Evolutionary conservation across 2,797 vertebrate genomes (phyloP).

Genomic region (Neosilurus mollespiculum): DNA sequence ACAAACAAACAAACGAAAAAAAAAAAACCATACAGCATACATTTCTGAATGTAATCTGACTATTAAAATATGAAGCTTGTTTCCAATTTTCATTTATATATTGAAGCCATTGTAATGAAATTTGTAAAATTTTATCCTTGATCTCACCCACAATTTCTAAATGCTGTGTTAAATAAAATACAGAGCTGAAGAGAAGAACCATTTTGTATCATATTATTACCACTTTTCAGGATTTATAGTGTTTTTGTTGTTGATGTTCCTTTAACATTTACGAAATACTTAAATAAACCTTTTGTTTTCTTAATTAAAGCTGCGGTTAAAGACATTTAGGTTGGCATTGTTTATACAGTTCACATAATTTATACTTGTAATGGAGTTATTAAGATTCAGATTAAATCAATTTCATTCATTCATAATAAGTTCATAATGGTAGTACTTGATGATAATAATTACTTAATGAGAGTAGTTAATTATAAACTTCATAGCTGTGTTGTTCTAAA

Average conservation of each 20-base stretch:
- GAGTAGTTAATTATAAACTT: background rate
- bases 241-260: no score
- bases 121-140: no score
- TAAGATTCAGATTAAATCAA: background rate
- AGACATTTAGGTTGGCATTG: background rate
- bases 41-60: background rate
- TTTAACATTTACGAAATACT: no score
- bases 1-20: background rate
- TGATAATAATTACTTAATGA: slow-evolving; percentile 9
- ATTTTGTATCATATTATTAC: background rate
- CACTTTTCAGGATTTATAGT: background rate
- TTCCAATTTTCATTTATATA: background rate
- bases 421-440: background rate
- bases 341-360: background rate
- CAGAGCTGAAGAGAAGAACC: background rate
- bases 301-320: background rate
- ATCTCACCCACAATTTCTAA: background rate
- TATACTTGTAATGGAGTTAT: background rate
- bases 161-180: background rate
- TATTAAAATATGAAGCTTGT: background rate
- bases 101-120: background rate
- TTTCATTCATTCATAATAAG: background rate
- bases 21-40: background rate
- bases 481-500: background rate
- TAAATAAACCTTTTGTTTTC: no score